Conservation (phyloP, 2,888 invertebrate species). For the Perithous albicinctus region DNA sequence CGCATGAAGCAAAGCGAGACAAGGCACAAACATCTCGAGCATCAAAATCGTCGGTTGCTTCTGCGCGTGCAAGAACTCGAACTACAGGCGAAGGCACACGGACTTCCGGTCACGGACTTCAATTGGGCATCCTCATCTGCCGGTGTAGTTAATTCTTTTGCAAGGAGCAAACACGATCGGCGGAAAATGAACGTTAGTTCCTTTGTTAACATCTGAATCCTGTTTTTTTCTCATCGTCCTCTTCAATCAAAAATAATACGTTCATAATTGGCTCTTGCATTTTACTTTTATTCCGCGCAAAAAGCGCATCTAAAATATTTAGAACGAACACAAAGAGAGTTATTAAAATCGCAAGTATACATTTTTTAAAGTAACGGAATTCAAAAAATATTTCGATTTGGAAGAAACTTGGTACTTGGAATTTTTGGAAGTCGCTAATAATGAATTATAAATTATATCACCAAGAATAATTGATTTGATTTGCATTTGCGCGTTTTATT, state of each 20-base stretch:
- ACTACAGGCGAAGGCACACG: slow-evolving; percentile 91
- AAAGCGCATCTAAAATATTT: neutral
- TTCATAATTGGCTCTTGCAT: neutral
- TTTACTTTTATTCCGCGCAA: neutral
- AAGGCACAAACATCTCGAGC: slow-evolving; percentile 92
- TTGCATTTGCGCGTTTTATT: too few relatives aligned
- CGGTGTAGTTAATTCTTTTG: slow-evolving; percentile 77
- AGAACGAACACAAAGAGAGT: neutral
- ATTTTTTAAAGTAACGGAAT: too few relatives aligned
- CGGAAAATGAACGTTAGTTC: slow-evolving; percentile 77
- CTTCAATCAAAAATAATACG: neutral
- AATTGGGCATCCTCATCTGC: slow-evolving; percentile 85
- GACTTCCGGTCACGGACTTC: slow-evolving; percentile 88
- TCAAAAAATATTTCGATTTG: too few relatives aligned
- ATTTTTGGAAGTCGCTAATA: too few relatives aligned
- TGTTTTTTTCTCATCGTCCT: neutral
- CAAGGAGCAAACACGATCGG: slow-evolving; percentile 79
- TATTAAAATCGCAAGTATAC: neutral
- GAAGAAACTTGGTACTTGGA: too few relatives aligned
- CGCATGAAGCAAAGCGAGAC: slow-evolving; percentile 91
- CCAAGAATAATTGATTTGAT: too few relatives aligned
- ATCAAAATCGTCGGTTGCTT: slow-evolving; percentile 92
- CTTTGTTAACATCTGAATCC: neutral
- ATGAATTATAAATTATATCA: too few relatives aligned
- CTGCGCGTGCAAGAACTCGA: slow-evolving; percentile 94